Conservation (phyloP, 2,113 vertebrate genomes). For the Xerus inauris region DNA sequence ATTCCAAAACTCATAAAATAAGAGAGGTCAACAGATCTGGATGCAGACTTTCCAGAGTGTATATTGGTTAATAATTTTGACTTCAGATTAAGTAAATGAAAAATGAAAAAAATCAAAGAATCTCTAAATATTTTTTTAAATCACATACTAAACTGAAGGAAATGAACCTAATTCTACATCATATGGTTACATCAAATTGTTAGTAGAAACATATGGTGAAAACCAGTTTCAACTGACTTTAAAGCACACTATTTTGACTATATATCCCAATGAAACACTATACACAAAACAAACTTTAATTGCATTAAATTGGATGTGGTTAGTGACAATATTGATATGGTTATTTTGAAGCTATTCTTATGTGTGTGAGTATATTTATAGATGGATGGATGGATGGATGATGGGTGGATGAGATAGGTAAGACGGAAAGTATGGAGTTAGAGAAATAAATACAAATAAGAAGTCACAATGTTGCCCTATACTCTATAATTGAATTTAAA, state of each 20-base stretch:
- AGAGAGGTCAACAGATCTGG: not conserved
- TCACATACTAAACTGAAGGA: not conserved
- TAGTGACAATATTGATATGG: not conserved
- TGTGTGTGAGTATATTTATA: not conserved
- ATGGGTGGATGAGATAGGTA: not conserved
- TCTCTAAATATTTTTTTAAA: not conserved
- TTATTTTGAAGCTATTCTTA: not conserved
- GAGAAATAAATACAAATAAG: not conserved
- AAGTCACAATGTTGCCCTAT: not conserved
- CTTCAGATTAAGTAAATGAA: not conserved
- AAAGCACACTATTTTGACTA: not conserved
- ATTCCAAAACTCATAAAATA: not conserved
- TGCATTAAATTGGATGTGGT: not conserved
- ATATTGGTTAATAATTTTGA: not conserved
- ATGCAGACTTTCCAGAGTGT: not conserved
- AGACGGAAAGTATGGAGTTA: not conserved
- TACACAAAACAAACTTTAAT: not conserved
- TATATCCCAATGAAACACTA: not conserved
- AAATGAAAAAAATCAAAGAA: not conserved
- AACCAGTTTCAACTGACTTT: not conserved
- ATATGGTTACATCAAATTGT: not conserved
- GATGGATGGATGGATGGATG: not conserved
- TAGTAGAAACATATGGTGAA: not conserved
- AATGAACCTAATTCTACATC: not conserved
- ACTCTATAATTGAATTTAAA: constrained; percentile 2